phyloP scores from a whole-genome alignment of 2,113 vertebrate species.

The Indicator maculatus region DNA sequence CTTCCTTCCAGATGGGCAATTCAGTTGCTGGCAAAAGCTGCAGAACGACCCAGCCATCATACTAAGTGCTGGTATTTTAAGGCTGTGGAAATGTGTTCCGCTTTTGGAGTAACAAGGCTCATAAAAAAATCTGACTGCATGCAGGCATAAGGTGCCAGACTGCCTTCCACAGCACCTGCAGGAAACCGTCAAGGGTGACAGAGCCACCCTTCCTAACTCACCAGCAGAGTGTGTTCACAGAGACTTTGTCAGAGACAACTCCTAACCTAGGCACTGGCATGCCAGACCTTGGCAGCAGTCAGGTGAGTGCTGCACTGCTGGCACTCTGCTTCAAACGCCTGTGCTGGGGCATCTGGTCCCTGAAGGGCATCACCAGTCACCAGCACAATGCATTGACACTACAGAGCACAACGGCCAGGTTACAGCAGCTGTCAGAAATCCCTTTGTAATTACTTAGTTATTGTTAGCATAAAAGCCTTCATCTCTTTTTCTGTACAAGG shows the following conservation, averaged over 20 bases:
- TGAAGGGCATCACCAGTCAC: neutral
- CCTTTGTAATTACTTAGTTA: neutral
- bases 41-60: neutral
- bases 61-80: neutral
- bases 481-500: neutral
- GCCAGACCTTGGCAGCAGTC: neutral
- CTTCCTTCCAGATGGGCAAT: neutral
- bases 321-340: neutral
- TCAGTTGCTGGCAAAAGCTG: neutral
- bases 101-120: neutral
- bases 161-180: neutral
- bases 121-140: neutral
- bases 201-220: neutral
- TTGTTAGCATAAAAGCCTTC: neutral
- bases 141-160: rapidly evolving
- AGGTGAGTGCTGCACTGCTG: rapidly evolving
- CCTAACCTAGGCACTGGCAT: neutral
- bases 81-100: neutral
- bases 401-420: neutral
- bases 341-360: neutral
- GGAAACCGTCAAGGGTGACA: neutral
- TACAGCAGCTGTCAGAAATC: neutral
- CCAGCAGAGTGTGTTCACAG: neutral
- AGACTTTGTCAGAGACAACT: neutral
- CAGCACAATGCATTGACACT: neutral